Evolutionary conservation across 2,797 vertebrate genomes (phyloP), one percentile per base, ranked within the genome.

Genomic region (Euphonia xanthogaster): DNA sequence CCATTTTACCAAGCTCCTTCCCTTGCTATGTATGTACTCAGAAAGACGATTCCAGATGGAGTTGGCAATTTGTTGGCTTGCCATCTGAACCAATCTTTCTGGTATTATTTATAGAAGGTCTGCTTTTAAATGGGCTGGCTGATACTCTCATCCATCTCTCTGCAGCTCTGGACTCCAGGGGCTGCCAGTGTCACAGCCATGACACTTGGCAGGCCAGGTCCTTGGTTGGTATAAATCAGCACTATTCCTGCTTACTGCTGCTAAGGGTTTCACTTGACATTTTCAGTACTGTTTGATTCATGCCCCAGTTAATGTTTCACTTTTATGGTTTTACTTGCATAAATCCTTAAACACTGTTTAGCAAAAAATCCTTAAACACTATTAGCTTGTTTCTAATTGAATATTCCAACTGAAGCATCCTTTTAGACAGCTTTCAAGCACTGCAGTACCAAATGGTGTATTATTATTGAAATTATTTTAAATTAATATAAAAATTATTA

Each of bases 91-190:
- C 85, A 88, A 31, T 80, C 63, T 73, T 71, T 66, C 79, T 50
- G 42, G 37, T 84, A 78, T 19, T 96, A 96, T 96, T 96, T 96
- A 95, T 95, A 97, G 91, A 88, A 91, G 33, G 76, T n/a, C 73
- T 90, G 55, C 40, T 96, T 88, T 42, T 53, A 90, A 88, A 81
- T 53, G 73, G 72, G 66, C 70, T 86, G 62, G 58, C 37, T 94
- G 95, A 78, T 84, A 67, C 39, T 91, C 66, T 62, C 75, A 70
- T 78, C 91, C 63, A 54, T 78, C 62, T 75, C 35, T 0, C 76
- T n/a, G 28, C 62, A 86, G 89, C 35, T 79, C 77, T 70, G 51
- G 53, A 77, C 70, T 77, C 42, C 19, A 6, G 85, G 72, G 82
- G 53, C 82, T 93, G 94, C 85, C 90, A 93, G 72, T 12, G 88